A percentile compares a stretch with the other conserved stretches of the same genome.
These are phyloP conservation scores for Epizoanthus rinbou DNA, from an alignment of 92 coral and sea anemone species.

Conservation along the genomic window DNA sequence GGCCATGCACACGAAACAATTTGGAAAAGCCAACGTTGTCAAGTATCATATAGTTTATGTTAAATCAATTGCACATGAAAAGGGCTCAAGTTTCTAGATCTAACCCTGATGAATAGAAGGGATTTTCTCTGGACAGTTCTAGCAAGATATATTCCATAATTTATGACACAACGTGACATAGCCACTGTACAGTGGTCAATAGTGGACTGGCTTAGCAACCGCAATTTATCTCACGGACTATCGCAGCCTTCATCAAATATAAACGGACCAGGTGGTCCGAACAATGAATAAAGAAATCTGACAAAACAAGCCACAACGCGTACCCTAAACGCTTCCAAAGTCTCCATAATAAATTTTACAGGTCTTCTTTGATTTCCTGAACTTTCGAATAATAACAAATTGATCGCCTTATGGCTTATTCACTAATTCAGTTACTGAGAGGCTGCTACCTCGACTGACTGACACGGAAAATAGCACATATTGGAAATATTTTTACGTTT, in stretches of 20 bases:
- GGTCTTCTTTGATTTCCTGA: conserved; percentile 12
- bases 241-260: conserved; percentile 4
- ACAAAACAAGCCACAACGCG: background rate
- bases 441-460: too few relatives aligned
- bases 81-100: too few relatives aligned
- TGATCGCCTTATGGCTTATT: background rate
- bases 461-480: too few relatives aligned
- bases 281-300: background rate
- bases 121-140: too few relatives aligned
- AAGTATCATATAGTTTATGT: too few relatives aligned
- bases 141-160: too few relatives aligned
- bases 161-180: background rate
- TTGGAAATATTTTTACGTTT: too few relatives aligned
- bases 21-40: too few relatives aligned
- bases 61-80: too few relatives aligned
- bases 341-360: background rate
- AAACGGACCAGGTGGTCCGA: conserved; percentile 8
- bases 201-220: background rate
- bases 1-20: too few relatives aligned
- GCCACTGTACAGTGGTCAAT: background rate
- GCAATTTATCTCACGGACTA: background rate
- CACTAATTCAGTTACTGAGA: background rate
- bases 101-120: too few relatives aligned
- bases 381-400: background rate
- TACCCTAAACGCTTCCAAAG: background rate